Evolutionary conservation across 2,797 vertebrate genomes (phyloP), one percentile per base, ranked within the genome.

Genomic region (Siniperca undulata): DNA sequence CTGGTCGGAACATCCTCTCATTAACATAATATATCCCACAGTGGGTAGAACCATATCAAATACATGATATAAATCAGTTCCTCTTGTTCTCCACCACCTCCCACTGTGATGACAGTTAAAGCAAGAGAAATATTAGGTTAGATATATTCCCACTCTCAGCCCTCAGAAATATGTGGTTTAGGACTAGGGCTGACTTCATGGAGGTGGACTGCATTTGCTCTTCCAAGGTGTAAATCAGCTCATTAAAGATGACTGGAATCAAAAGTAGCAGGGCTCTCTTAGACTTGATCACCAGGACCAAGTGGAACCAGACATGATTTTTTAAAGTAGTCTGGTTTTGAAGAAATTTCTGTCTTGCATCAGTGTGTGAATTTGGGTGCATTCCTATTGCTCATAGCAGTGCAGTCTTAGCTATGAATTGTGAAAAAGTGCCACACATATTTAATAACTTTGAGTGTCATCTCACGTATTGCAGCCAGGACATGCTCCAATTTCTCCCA

Each of bases 401-500:
- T 79, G 68, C 60, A 60, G 84, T 88, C 88, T 79, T 38, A 50
- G 64, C 68, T 55, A 38, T 71, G 70, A 81, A 81, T 76, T 74
- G 70, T 78, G 80, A 22, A 66, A 70, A 83, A 77, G 84, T 77
- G 82, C 83, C 69, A 82, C 70, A 76, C 79, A 58, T 20, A 77
- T 89, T 88, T 86, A 86, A 91, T 93, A 85, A 90, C 78, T 69
- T 64, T 14, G 70, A 87, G 77, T 78, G 75, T 87, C 76, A 70
- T 88, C 72, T 81, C 65, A 65, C 77, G 3, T 62, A 36, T 70
- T 53, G 67, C 27, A 74, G 83, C 83, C 88, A 86, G 83, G 78
- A 76, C 73, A 76, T 83, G 86, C 90, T 87, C 86, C 91, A 71
- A 71, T 87, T 85, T 82, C 74, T 87, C 83, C 82, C 86, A 66